phyloP scores from a whole-genome alignment of 35 echinoderm and acorn worm genomes.

The Ophiothrix spiculata region DNA sequence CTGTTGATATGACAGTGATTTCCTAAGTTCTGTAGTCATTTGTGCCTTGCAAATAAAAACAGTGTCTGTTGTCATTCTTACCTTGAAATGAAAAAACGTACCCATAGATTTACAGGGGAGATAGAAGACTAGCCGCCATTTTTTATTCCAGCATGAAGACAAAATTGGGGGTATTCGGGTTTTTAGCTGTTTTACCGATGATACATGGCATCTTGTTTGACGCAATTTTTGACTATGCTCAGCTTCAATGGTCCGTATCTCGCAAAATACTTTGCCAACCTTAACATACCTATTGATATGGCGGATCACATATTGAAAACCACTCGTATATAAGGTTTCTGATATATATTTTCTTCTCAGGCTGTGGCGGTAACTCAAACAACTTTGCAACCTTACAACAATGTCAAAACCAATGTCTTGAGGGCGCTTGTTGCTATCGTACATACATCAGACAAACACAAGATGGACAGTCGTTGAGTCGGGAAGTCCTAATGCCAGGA shows the following conservation, averaged over 20 bases:
- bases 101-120: too few species aligned
- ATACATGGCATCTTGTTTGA: too few species aligned
- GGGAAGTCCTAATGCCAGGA: slow-evolving; percentile 39
- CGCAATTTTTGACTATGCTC: too few species aligned
- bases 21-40: neutral
- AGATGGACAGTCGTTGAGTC: slow-evolving; percentile 51
- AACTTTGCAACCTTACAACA: slow-evolving; percentile 68
- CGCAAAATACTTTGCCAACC: too few species aligned
- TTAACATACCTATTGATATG: too few species aligned
- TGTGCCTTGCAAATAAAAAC: neutral
- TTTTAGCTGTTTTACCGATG: neutral
- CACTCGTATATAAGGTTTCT: too few species aligned
- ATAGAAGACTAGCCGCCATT: too few species aligned
- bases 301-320: too few species aligned
- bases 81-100: neutral
- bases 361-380: slow-evolving; percentile 83
- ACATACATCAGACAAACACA: slow-evolving; percentile 30
- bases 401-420: slow-evolving; percentile 85
- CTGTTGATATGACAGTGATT: neutral
- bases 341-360: too few species aligned
- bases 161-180: too few species aligned
- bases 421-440: slow-evolving; percentile 85
- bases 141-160: too few species aligned
- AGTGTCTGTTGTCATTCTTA: neutral
- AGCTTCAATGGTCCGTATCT: too few species aligned